These are phyloP conservation scores for Trichomalopsis sarcophagae DNA, from an alignment of 1,140 invertebrate genomes.

Conservation along the genomic window DNA sequence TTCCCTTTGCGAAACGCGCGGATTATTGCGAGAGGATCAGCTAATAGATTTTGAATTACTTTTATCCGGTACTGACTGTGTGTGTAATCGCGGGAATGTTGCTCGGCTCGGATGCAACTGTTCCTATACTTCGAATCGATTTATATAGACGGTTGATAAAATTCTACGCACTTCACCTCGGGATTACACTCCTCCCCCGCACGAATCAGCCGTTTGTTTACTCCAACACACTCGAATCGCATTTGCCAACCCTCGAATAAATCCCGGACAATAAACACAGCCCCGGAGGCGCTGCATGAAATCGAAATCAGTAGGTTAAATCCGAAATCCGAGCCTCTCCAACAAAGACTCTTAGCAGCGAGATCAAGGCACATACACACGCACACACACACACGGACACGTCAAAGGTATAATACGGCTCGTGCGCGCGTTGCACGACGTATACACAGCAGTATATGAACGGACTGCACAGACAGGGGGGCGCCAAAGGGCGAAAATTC, in stretches of 20 bases:
- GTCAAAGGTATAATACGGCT: neutral
- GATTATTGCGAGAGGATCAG: neutral
- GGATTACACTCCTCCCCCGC: neutral
- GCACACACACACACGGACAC: neutral
- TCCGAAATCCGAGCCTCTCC: neutral
- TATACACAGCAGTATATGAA: neutral
- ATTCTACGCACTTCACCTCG: no score
- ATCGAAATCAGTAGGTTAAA: slow-evolving; percentile 35
- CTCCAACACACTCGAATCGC: neutral
- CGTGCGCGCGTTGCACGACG: neutral
- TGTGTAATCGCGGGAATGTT: no score
- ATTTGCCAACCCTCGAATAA: neutral
- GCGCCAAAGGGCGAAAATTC: neutral
- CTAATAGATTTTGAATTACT: neutral
- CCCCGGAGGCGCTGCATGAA: neutral
- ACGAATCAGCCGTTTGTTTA: neutral
- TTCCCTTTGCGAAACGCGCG: slow-evolving; percentile 31
- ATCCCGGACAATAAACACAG: neutral
- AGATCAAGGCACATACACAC: neutral
- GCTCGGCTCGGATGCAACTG: no score
- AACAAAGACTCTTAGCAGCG: neutral
- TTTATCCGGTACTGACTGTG: neutral
- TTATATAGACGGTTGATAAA: no score
- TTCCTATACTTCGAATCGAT: no score
- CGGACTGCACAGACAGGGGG: neutral